Base-by-base conservation (phyloP, 1,140 invertebrate species). In the Macrostomum lignano region DNA sequence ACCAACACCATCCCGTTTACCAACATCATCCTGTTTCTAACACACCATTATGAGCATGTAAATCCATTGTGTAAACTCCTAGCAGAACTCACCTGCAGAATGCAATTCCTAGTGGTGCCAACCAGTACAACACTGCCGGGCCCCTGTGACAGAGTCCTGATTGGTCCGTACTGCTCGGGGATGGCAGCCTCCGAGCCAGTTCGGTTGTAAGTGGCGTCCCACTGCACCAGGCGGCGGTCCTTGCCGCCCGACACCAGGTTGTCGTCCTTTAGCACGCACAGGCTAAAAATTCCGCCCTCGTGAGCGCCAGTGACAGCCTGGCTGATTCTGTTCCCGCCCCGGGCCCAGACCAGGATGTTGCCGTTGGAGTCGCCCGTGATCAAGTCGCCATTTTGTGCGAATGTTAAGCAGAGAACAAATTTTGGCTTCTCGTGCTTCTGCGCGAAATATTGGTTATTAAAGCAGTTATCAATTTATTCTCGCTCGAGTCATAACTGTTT, bases 321-420 rank as follows among this genome's bases (percentile, higher is more conserved):
- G 1, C 51, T 42, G 25, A 71, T 65, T 14, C 17, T 34, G 2
- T 31, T 64, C 41, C 63, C 65, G 65, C 78, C 77, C 62, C 73
- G 66, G 5, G 65, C 67, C 78, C 79, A 86, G 26, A 82, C 63
- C 14, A 73, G 70, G 30, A 88, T 66, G 51, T 72, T 79, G 25
- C 81, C 81, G 60, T 72, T 81, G 1, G 76, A 79, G 46, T 91
- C 81, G 2, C 79, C 82, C 0, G 77, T 79, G 4, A 91, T 71
- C 1, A 88, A 72, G 48, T 84, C 74, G 17, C 76, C 76, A 44
- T 69, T 71, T 42, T 75, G 72, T 42, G 74, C 72, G 51, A 88
- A 88, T 0, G 71, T 71, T 26, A 88, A 56, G 44, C 75, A 81
- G 9, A 78, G 73, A 3, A 86, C 72, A 51, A 78, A 86, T 60